Evolutionary conservation across 2,888 invertebrate genomes (phyloP), one percentile per base, ranked within the genome.

Genomic region (Leucozona laternaria): DNA sequence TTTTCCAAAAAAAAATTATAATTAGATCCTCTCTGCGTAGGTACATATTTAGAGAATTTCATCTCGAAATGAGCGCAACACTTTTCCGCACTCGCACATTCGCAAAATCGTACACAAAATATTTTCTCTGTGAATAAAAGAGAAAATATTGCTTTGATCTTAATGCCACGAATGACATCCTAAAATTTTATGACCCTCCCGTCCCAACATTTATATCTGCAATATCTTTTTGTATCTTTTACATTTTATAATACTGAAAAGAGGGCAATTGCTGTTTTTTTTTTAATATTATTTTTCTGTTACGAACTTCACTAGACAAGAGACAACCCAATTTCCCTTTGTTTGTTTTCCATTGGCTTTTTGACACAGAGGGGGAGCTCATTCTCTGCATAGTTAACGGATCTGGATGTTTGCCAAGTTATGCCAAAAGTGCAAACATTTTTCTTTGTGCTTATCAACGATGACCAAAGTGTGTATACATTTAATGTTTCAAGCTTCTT

Each of bases 381-480:
- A 71, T 79, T 84, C 66, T 40, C 62, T 28, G 31, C 75, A 57
- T 84, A 62, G 60, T 48, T 55, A 68, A 75, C 34, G 15, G 57
- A 40, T 77, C 66, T 80, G 85, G 85, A 85, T 70, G 25, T 40
- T 34, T 78, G 85, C 85, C 85, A 85, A 83, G 57, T 68, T 68
- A 70, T 78, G 77, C 72, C 68, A 80, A 73, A 80, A 85, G 80
- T 85, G 85, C 85, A 85, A 77, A 80, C 68, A 72, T 76, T 53
- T 37, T 81, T 71, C 76, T 84, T 79, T 80, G 53, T 77, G 71
- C 76, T 55, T 79, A 73, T 80, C 85, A 68, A 72, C 77, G 72
- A 72, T 20, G 73, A 57, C 60, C 72, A 72, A 71, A 71, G 45
- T 34, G 25, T 76, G 53, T 71, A 71, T 71, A 71, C 48, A 45